Evolutionary conservation across 2,888 invertebrate species (phyloP).

Genomic region (Netelia melanura): DNA sequence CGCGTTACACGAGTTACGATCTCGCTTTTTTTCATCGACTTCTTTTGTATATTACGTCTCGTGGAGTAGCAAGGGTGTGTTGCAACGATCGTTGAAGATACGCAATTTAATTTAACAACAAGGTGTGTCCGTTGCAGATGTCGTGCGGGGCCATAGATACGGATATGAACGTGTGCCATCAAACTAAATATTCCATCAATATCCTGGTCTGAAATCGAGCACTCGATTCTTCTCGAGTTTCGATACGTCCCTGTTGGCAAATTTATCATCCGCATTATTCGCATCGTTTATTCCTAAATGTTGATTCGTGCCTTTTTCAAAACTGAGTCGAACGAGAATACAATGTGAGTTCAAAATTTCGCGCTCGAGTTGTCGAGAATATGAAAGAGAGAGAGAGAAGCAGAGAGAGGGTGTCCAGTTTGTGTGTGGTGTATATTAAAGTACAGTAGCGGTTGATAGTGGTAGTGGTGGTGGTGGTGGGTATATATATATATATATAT

Average conservation of each 20-base stretch:
- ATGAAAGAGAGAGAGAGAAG: slow-evolving; percentile 6
- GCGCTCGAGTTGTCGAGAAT: neutral
- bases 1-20: neutral
- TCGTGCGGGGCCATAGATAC: neutral
- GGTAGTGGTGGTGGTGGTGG: no score
- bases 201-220: neutral
- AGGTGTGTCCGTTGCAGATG: neutral
- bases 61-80: no score
- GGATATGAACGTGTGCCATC: neutral
- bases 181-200: no score
- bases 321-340: neutral
- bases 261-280: neutral
- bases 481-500: neutral
- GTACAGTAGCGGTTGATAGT: neutral
- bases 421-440: neutral
- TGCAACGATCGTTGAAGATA: neutral
- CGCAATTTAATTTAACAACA: neutral
- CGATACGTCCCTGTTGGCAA: neutral
- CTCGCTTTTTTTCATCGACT: neutral
- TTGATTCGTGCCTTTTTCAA: neutral
- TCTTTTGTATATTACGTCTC: no score
- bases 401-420: neutral
- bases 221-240: neutral
- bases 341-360: neutral
- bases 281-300: neutral